Evolutionary conservation across 2,888 invertebrate species (phyloP), one percentile per base, ranked within the genome.

Genomic region (Candidula unifasciata): DNA sequence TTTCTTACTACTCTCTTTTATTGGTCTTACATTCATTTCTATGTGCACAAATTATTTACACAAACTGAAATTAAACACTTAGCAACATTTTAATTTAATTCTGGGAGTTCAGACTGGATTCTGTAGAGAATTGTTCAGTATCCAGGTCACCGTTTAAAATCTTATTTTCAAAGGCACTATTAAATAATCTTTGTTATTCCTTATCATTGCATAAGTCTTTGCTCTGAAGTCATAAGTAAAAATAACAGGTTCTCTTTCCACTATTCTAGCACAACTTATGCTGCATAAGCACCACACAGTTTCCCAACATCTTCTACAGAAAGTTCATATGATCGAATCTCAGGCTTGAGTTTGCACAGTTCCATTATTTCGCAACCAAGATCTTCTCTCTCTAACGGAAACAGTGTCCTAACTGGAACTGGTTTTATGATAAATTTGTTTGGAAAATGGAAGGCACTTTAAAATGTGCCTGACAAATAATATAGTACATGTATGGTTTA

Each of bases 241-340:
- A 8, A 95, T 88, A 16, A 90, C 91, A 10, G 94, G 92, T 68
- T 93, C 88, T 57, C 90, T 87, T 37, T 93, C 89, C 87, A 97
- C 95, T 64, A 97, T 95, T 87, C 96, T 95, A 89, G 95, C 95
- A n/a, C n/a, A n/a, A n/a, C n/a, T n/a, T n/a, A n/a, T n/a, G n/a
- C n/a, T n/a, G n/a, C n/a, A 93, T 98, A 99, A 1, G 96, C 96
- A 89, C 96, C 95, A 89, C 96, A 96, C 83, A 99, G 93, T 89
- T 96, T 95, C 16, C 96, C 95, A 92, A 97, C 96, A 91, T 98
- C 97, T 83, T 96, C 95, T 83, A 97, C 96, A 0, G 96, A 95
- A 78, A 98, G 94, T 92, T 97, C 95, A 91, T 95, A 96, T 0
- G 98, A 95, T 90, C 96, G 95, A 0, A 95, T 94, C 0, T 95